phyloP scores from a whole-genome alignment of 1,140 invertebrate genomes.

The Diplogasteroides magnus region DNA sequence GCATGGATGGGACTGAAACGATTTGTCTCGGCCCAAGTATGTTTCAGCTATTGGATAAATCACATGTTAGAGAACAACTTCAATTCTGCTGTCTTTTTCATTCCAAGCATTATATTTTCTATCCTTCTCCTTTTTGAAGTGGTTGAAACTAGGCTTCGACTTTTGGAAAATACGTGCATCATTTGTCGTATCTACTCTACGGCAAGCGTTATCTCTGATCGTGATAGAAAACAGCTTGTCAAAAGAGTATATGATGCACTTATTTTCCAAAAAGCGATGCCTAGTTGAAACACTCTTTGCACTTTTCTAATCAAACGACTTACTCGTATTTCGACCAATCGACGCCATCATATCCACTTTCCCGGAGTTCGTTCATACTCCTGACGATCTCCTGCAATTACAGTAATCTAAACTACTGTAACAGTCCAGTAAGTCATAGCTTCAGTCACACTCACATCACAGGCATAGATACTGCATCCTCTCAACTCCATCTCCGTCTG shows the following conservation, averaged over 20 bases:
- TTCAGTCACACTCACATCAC: background rate
- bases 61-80: background rate
- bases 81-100: background rate
- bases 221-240: no score
- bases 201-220: no score
- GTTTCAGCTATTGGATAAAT: no score
- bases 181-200: no score
- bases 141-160: background rate
- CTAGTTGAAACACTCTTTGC: no score
- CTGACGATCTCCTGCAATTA: background rate
- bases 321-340: background rate
- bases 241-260: no score
- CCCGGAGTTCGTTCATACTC: background rate
- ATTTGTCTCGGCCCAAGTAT: no score
- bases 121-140: no score
- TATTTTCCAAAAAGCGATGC: no score
- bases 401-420: background rate
- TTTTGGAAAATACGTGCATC: background rate
- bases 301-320: background rate
- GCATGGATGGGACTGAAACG: background rate
- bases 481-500: background rate
- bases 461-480: background rate
- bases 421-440: background rate
- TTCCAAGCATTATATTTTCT: background rate
- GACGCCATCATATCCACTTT: background rate